Evolutionary conservation across 2,888 invertebrate species (phyloP).

Genomic region (Tuta absoluta): DNA sequence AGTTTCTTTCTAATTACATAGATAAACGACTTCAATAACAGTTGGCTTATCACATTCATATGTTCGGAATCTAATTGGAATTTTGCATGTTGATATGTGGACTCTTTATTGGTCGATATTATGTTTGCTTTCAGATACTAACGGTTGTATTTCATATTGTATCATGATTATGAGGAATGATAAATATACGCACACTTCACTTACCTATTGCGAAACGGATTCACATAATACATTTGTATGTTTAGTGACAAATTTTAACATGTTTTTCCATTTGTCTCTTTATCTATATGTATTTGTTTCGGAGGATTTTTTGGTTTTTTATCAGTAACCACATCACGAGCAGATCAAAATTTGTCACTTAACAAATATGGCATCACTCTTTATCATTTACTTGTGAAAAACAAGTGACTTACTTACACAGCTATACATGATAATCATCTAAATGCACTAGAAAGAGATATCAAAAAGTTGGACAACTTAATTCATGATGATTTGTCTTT

Average conservation of each 20-base stretch:
- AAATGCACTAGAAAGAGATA: slow-evolving; percentile 2
- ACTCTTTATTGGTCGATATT: slow-evolving; percentile 79
- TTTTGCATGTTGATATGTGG: slow-evolving; percentile 79
- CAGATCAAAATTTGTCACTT: slow-evolving; percentile 26
- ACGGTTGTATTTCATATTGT: slow-evolving; percentile 70
- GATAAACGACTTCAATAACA: slow-evolving; percentile 79
- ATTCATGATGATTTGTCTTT: slow-evolving; percentile 17
- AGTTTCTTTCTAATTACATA: slow-evolving; percentile 79
- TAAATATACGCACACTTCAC: slow-evolving; percentile 45
- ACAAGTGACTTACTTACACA: background rate
- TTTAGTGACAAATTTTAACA: background rate
- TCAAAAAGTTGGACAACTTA: slow-evolving; percentile 16
- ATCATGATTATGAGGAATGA: slow-evolving; percentile 57
- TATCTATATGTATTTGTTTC: background rate
- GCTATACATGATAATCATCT: background rate
- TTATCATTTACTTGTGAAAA: slow-evolving; percentile 29
- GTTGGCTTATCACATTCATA: slow-evolving; percentile 77
- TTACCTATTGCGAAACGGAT: slow-evolving; percentile 28
- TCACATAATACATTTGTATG: slow-evolving; percentile 1
- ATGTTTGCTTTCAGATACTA: slow-evolving; percentile 77
- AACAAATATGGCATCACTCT: slow-evolving; percentile 27
- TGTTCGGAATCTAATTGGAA: slow-evolving; percentile 80
- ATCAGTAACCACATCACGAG: slow-evolving; percentile 25
- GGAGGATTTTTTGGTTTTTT: slow-evolving; percentile 25
- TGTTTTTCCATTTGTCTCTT: slow-evolving; percentile 3